A percentile compares a stretch with the other conserved stretches of the same genome.
These are phyloP conservation scores for Apotomis capreana DNA, from an alignment of 2,888 invertebrate genomes.

Conservation along the genomic window DNA sequence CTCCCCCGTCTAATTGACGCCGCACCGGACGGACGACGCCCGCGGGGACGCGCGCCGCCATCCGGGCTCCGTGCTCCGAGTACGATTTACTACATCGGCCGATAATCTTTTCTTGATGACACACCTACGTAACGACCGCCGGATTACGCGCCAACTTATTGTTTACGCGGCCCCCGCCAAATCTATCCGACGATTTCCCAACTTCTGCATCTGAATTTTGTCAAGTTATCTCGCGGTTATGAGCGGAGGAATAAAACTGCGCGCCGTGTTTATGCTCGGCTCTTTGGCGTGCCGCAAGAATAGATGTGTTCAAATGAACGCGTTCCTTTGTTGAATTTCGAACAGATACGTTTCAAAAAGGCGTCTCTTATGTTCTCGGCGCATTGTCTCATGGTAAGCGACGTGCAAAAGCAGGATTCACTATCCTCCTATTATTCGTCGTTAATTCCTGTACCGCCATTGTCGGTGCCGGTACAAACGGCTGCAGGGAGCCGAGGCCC, in stretches of 20 bases:
- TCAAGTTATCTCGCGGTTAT: slow-evolving; percentile 11
- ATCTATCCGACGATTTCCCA: slow-evolving; percentile 28
- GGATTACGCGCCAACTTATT: slow-evolving; percentile 41
- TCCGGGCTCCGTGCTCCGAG: slow-evolving; percentile 64
- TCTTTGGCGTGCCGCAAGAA: slow-evolving; percentile 17
- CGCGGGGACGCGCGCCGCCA: slow-evolving; percentile 73
- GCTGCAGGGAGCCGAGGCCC: slow-evolving; percentile 20
- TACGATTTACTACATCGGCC: slow-evolving; percentile 76
- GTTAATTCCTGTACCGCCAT: slow-evolving; percentile 31
- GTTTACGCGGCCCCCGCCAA: slow-evolving; percentile 41
- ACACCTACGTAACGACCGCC: slow-evolving; percentile 46
- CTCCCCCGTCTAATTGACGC: slow-evolving; percentile 78
- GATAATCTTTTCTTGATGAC: slow-evolving; percentile 82
- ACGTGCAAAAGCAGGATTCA: slow-evolving; percentile 26
- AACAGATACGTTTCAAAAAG: slow-evolving; percentile 29
- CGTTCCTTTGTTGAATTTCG: slow-evolving; percentile 28
- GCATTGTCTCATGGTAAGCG: slow-evolving; percentile 20
- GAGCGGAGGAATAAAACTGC: slow-evolving; percentile 23
- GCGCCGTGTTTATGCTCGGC: slow-evolving; percentile 19
- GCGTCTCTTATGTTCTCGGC: slow-evolving; percentile 24
- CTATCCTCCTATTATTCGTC: slow-evolving; percentile 26
- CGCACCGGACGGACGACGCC: slow-evolving; percentile 72
- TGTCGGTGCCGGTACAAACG: slow-evolving; percentile 32
- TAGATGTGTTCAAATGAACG: slow-evolving; percentile 18
- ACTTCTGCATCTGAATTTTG: slow-evolving; percentile 18